Evolutionary conservation across 1,140 invertebrate genomes (phyloP), one percentile per base, ranked within the genome.

Genomic region (Cotesia glomerata): DNA sequence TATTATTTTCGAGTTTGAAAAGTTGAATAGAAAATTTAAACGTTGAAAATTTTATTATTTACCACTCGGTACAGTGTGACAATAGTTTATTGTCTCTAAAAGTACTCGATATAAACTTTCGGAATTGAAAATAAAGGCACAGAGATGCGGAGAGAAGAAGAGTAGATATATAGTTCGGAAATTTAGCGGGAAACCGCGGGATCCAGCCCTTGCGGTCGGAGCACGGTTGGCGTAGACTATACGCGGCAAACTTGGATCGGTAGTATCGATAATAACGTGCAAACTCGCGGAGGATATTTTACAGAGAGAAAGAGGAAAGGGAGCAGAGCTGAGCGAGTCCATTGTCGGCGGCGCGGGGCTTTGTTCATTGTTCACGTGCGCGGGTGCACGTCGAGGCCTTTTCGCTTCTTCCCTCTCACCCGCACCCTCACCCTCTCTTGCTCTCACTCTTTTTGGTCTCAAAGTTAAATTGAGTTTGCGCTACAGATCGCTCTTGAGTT

Each of bases 401-500:
- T 61, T 13, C 32, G 26, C 11, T 32, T 26, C 26, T 13, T 70
- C 16, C 61, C 34, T 61, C 16, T 62, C 16, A 49, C 45, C 9
- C 8, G 4, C 36, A 45, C 14, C 45, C 34, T 14, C 34, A 26
- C 59, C 9, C 59, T 62, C 11, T 8, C 51, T 26, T 26, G 39
- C 39, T 45, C 11, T 45, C 39, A 5, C 39, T 45, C 39, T 45
- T 45, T 58, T 35, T 16, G 14, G 67, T 36, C 56, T 59, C 63
- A 72, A 72, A 72, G 71, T 72, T 72, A 72, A 72, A 72, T 72
- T 72, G 67, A 61, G 62, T 72, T 72, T 72, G 63, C 54, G n/a
- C 52, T 54, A 13, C 39, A 16, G 63, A 67, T 54, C 26, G 45
- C 62, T 32, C 62, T 65, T 26, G 45, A 71, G 69, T 51, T 18